Evolutionary conservation across 2,888 invertebrate genomes (phyloP).

Genomic region (Xylota segnis): DNA sequence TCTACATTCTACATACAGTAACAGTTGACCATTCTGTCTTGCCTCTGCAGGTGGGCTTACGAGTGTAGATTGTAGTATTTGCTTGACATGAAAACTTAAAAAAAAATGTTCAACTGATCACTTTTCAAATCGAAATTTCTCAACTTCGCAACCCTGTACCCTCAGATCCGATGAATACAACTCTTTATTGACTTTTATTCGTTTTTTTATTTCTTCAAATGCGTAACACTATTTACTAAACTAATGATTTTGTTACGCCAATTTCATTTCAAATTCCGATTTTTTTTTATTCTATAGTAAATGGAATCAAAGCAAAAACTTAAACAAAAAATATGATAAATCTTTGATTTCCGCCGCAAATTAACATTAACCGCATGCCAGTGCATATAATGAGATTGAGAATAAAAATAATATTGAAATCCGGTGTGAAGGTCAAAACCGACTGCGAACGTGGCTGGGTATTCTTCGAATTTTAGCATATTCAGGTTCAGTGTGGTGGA

Average conservation of each 20-base stretch:
- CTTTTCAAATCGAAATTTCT: too few species aligned
- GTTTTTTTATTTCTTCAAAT: not conserved
- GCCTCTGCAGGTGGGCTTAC: too few species aligned
- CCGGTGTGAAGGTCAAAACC: slow-evolving; percentile 33
- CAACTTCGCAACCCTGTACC: too few species aligned
- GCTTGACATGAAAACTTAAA: too few species aligned
- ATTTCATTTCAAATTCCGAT: slow-evolving; percentile 4
- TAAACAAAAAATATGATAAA: not conserved
- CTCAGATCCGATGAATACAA: too few species aligned
- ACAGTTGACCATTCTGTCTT: too few species aligned
- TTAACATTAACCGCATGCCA: slow-evolving; percentile 21
- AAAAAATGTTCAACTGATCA: too few species aligned
- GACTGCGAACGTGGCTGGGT: slow-evolving; percentile 1
- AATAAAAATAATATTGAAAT: slow-evolving; percentile 26
- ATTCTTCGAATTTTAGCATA: slow-evolving; percentile 13
- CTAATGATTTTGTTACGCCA: slow-evolving; percentile 1
- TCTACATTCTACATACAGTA: too few species aligned
- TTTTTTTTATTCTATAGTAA: not conserved
- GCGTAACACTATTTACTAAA: not conserved
- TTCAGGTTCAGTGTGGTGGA: slow-evolving; percentile 19
- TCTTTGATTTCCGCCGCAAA: slow-evolving; percentile 15
- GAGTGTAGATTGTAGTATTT: too few species aligned
- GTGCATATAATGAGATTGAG: slow-evolving; percentile 10
- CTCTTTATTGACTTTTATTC: not conserved
- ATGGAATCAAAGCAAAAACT: not conserved